These are phyloP conservation scores for Philopotamus ludificatus DNA, from an alignment of 1,140 invertebrate genomes.

Conservation along the genomic window DNA sequence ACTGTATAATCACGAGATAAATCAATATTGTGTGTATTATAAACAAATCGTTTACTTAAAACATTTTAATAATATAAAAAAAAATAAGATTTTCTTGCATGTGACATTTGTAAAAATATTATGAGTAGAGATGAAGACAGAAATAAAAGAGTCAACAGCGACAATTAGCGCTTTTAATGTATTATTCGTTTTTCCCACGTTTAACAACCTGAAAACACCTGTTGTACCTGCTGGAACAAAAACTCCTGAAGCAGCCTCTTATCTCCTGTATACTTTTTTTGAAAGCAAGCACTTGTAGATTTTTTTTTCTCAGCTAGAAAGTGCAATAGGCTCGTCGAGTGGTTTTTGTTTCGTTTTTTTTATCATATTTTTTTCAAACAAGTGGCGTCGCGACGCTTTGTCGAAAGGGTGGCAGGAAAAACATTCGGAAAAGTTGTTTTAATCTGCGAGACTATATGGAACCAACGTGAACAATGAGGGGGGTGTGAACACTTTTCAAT, in stretches of 20 bases:
- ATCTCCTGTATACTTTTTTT: constrained; percentile 11
- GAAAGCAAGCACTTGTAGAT: background rate
- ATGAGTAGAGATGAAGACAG: no score
- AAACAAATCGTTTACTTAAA: no score
- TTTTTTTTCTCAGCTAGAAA: constrained; percentile 1
- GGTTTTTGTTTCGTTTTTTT: constrained; percentile 11
- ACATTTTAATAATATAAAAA: no score
- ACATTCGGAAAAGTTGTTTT: background rate
- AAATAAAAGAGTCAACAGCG: background rate
- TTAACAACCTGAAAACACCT: constrained; percentile 5
- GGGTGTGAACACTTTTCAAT: background rate
- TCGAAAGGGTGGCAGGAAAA: constrained; percentile 3
- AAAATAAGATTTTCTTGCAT: no score
- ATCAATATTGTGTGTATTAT: no score
- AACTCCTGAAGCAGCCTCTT: constrained; percentile 10
- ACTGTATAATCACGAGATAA: no score
- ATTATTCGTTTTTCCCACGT: constrained; percentile 11
- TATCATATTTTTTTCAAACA: constrained; percentile 2
- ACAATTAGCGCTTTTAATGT: background rate
- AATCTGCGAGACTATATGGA: background rate
- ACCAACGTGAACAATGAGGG: background rate
- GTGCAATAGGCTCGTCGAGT: constrained; percentile 12
- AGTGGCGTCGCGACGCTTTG: constrained; percentile 7
- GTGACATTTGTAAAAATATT: no score
- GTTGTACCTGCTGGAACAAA: constrained; percentile 3